Evolutionary conservation across 2,888 invertebrate genomes (phyloP).

Genomic region (Apamea sordens): DNA sequence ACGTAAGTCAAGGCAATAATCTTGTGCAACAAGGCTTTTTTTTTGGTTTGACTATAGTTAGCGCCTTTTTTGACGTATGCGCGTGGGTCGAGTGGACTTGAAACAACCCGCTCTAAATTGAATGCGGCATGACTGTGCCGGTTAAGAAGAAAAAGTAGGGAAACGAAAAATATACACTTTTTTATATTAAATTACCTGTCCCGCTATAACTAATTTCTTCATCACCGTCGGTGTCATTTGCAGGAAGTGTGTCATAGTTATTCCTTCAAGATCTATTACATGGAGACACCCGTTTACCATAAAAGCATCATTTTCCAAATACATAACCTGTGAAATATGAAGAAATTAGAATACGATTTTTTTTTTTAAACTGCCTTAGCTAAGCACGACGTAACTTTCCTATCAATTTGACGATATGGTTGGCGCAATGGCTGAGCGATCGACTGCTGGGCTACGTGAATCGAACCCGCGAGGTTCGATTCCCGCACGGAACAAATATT

Average conservation of each 20-base stretch:
- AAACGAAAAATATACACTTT: background rate
- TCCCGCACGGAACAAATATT: too few species aligned
- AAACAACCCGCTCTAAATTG: background rate
- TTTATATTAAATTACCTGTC: conserved; percentile 43
- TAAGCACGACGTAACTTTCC: background rate
- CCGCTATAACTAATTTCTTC: conserved; percentile 53
- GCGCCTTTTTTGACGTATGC: background rate
- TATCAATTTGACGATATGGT: too few species aligned
- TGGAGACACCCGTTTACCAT: conserved; percentile 48
- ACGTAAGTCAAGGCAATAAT: background rate
- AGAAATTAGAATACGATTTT: background rate
- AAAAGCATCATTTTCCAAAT: conserved; percentile 54
- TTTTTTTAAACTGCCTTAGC: background rate
- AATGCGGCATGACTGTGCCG: background rate
- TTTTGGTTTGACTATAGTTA: background rate
- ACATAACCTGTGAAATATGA: conserved; percentile 41
- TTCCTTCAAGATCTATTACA: conserved; percentile 56
- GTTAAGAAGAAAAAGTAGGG: background rate
- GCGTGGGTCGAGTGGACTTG: background rate
- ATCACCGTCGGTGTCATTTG: conserved; percentile 50
- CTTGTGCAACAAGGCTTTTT: background rate
- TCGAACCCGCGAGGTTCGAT: too few species aligned
- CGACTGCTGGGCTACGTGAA: too few species aligned
- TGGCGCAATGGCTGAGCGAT: too few species aligned
- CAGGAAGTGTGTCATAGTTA: conserved; percentile 43